Percentiles rank a stretch among this genome's conserved stretches.
Evolutionary conservation across 2,113 vertebrate species (phyloP).

Genomic region (Heterochromis multidens): DNA sequence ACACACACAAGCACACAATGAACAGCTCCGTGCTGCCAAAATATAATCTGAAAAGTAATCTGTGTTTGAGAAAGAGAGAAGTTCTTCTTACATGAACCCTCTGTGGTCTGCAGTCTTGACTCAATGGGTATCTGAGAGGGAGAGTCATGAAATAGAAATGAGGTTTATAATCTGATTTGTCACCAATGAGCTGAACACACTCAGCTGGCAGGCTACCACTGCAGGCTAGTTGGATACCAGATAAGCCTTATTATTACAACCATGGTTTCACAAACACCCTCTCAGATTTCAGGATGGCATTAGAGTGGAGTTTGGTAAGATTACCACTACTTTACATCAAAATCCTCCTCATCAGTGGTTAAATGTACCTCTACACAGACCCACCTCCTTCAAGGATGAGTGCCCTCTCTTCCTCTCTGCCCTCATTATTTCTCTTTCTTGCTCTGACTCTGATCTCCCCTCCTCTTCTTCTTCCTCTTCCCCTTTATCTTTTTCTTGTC

Average conservation of each 20-base stretch:
- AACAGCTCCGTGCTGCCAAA: not conserved
- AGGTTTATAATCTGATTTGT: conserved; percentile 32
- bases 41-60: not conserved
- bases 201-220: not conserved
- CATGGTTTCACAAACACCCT: not conserved
- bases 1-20: not conserved
- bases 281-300: not conserved
- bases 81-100: conserved; percentile 61
- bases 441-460: conserved; percentile 15
- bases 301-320: not conserved
- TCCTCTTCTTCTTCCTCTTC: not conserved
- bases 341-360: not conserved
- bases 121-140: conserved; percentile 61
- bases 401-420: conserved; percentile 37
- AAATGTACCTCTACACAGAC: not conserved
- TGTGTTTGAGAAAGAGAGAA: not conserved
- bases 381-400: conserved; percentile 55
- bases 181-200: conserved; percentile 32
- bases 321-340: not conserved
- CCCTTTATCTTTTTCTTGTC: not conserved
- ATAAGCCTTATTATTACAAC: not conserved
- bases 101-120: conserved; percentile 58
- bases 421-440: conserved; percentile 47
- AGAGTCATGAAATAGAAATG: not conserved
- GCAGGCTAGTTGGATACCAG: not conserved